Base-by-base conservation (phyloP, 1,140 invertebrate genomes). In the Hylyphantes graminicola region DNA sequence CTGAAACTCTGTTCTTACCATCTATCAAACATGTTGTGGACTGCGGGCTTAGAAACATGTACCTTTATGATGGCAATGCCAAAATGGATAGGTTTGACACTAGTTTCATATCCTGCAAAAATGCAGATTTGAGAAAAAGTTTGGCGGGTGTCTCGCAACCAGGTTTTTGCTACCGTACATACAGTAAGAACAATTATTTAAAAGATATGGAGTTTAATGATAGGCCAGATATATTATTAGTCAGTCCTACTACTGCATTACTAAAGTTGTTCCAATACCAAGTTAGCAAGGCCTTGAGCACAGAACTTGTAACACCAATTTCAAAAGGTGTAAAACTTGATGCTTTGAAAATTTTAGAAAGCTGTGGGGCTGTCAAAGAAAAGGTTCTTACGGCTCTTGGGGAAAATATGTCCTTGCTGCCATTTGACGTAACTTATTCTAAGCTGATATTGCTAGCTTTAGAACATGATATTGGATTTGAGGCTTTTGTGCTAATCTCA, bases 121-220 rank as follows among this genome's bases (percentile, higher is more conserved):
- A n/a, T 55, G 61, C 76, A 50, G 68, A 55, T 7, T 17, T 67
- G 17, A 50, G 76, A 21, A 79, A 79, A 79, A 35, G 6, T 79
- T 50, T 65, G 19, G 76, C 17, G 0, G 63, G 76, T 10, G n/a
- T 12, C 55, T 79, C 8, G 35, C 19, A n/a, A 55, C 17, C 51
- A 55, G 76, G 76, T n/a, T 54, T 79, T 21, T 79, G 76, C 57
- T 79, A 67, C 21, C 21, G 76, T 55, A 67, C 67, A 11, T 79
- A 79, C 21, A 79, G 35, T n/a, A 79, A 68, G 48, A 7, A 19
- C 0, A 55, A 79, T 54, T 79, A 67, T 67, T 13, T 15, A 9
- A 12, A 54, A 21, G 64, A 79, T 67, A 79, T 79, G 76, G 50
- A 12, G 17, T 0, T 48, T 5, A n/a, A 53, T 19, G 78, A 80